These are phyloP conservation scores for Aelia acuminata DNA, from an alignment of 2,888 invertebrate genomes.

Conservation along the genomic window DNA sequence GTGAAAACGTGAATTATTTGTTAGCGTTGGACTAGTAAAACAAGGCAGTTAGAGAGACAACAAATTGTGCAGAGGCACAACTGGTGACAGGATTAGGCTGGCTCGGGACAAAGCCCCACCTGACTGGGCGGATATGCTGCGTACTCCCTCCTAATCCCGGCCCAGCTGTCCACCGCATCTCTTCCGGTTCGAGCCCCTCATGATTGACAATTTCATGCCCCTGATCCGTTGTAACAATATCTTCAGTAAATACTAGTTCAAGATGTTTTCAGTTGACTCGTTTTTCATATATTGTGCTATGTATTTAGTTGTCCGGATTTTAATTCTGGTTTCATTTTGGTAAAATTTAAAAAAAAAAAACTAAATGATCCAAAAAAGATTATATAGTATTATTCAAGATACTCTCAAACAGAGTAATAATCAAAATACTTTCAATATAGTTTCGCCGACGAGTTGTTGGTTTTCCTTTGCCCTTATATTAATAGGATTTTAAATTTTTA, in stretches of 20 bases:
- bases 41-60: conserved; percentile 1
- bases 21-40: not conserved
- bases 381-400: too few relatives aligned
- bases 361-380: too few relatives aligned
- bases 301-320: too few relatives aligned
- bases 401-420: too few relatives aligned
- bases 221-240: not conserved
- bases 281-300: too few relatives aligned
- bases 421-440: too few relatives aligned
- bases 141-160: not conserved
- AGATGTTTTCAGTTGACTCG: not conserved
- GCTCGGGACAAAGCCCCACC: not conserved
- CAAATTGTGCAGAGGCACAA: not conserved
- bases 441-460: too few relatives aligned
- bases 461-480: too few relatives aligned
- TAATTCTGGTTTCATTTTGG: too few relatives aligned
- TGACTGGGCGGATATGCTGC: not conserved
- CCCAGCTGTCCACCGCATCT: not conserved
- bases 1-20: not conserved
- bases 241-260: not conserved
- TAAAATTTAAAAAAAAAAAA: too few relatives aligned
- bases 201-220: not conserved
- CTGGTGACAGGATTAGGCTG: not conserved
- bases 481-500: too few relatives aligned
- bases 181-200: not conserved